phyloP scores from a whole-genome alignment of 35 echinoderm and acorn worm genomes.

The Apostichopus japonicus region DNA sequence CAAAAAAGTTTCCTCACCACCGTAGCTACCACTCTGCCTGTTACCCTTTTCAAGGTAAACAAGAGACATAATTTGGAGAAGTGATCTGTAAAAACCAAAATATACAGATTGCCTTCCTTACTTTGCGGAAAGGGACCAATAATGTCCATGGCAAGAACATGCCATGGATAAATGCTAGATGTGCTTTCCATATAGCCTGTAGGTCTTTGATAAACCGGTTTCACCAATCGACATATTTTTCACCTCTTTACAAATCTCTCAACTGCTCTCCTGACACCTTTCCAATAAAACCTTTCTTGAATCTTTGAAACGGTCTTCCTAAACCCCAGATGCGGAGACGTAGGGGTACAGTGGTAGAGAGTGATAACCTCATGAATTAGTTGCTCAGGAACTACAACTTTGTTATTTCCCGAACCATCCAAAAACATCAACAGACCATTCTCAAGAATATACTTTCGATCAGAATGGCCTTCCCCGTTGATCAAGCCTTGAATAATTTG shows the following conservation, averaged over 20 bases:
- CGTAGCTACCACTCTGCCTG: no score
- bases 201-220: conserved; percentile 43
- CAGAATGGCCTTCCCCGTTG: no score
- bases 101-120: no score
- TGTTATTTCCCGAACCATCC: not conserved
- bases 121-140: conserved; percentile 41
- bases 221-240: not conserved
- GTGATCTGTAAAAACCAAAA: no score
- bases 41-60: no score
- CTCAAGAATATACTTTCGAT: no score
- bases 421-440: not conserved
- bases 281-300: conserved; percentile 27
- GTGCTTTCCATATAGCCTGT: conserved; percentile 4
- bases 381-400: not conserved
- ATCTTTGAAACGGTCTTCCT: conserved; percentile 21
- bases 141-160: conserved; percentile 35
- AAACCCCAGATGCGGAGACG: conserved; percentile 25
- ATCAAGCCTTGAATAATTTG: no score
- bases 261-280: not conserved
- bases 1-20: no score
- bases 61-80: no score
- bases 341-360: conserved; percentile 7
- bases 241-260: conserved; percentile 31
- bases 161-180: not conserved
- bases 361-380: not conserved